Base-by-base conservation (phyloP, 2,113 vertebrate genomes). In the Elanus axillaris region DNA sequence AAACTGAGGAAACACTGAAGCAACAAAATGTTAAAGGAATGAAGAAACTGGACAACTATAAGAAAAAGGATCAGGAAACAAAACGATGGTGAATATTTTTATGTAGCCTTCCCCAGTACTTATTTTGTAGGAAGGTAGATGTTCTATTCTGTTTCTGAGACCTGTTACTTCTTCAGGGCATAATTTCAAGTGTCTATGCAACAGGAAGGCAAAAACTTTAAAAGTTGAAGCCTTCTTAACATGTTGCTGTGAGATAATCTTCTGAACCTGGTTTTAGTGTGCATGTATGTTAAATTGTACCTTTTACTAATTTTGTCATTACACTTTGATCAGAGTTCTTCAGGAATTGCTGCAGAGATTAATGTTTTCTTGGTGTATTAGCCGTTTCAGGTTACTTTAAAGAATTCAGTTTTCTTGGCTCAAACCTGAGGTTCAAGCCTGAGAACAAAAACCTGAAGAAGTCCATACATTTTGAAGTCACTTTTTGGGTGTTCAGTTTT, bases 31-130 rank as follows among this genome's bases (percentile, higher is more conserved):
- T 99, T 90, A 99, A 98, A 97, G 99, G 99, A 96, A 99, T 99
- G 99, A 99, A 99, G 97, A 99, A 99, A 95, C 97, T 99, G 89
- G 99, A 99, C 96, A 99, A 99, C 81, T 99, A 99, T 53, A 99
- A 99, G 97, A 99, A 99, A 97, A 99, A 99, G 95, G 99, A 99
- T 34, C 98, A 99, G 83, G 99, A 99, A 90, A 99, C 97, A 93
- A 99, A 98, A 97, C 98, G 98, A 97, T 99, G 99, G 99, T 99
- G 93, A 98, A 60, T 97, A 63, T 73, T 59, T 95, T 42, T 79
- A 18, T 90, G 13, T 29, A 21, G 14, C 22, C 18, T 90, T 77
- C 53, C 12, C 29, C 21, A 3, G 15, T 87, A 50, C 3, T 19
- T 77, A 10, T 2, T 84, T 82, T 81, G 6, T 64, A 77, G 73